Base-by-base conservation (phyloP, 2,888 invertebrate genomes). In the Dilophus febrilis region DNA sequence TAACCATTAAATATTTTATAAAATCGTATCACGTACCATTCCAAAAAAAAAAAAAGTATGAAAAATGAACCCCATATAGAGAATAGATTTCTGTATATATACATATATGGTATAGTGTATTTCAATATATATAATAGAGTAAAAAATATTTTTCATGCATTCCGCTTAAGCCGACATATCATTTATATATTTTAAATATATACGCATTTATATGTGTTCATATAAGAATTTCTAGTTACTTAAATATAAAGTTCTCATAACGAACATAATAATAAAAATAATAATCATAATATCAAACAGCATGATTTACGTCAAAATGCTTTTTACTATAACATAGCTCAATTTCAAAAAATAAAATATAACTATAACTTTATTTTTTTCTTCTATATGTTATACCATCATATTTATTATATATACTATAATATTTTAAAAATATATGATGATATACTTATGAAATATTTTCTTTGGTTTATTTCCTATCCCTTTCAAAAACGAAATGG, bases 231-330 rank as follows among this genome's bases (percentile, higher is more conserved):
- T n/a, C n/a, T n/a, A n/a, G n/a, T n/a, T n/a, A n/a, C n/a, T n/a
- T n/a, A n/a, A n/a, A 10, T 32, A 17, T 32, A 16, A 32, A 32
- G 19, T 19, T 35, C 12, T 19, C 12, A n/a, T 35, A 16, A 19
- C 8, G 35, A 35, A 22, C 35, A 12, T 16, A 35, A 19, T 12
- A 35, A 19, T 19, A 19, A 35, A n/a, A 17, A 35, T 35, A 35
- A 35, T 35, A 18, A 22, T 35, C 8, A 18, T 35, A 16, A 35
- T 35, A 35, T 35, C 22, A 35, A 18, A 12, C 35, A 35, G 35
- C 35, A 19, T 35, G 35, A 35, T 35, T 35, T 35, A 35, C 35
- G 35, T 35, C 35, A 22, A 35, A 35, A 35, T 19, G 35, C 35
- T 35, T 35, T 34, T 35, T 14, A 17, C 19, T 22, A n/a, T n/a